Evolutionary conservation across 2,113 vertebrate species (phyloP).

Genomic region (Hippocampus comes): DNA sequence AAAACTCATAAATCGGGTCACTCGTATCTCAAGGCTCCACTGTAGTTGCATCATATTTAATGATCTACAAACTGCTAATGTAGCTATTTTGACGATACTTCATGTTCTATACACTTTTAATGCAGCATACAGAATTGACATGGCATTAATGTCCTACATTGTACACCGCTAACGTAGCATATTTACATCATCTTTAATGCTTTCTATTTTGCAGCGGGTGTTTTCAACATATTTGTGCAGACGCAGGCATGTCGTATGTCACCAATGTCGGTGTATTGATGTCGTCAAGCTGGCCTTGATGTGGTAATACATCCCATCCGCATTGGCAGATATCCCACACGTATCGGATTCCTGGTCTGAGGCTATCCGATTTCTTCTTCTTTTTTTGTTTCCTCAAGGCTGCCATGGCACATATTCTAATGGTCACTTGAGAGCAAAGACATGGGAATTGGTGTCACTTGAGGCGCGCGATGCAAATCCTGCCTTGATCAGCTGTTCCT

Average conservation of each 20-base stretch:
- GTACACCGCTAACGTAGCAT: not conserved
- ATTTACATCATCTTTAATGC: not conserved
- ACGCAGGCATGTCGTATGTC: not conserved
- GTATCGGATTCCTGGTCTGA: not conserved
- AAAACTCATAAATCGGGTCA: not conserved
- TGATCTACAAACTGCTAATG: not conserved
- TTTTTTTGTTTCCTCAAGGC: not conserved
- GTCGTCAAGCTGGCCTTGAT: not conserved
- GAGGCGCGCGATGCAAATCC: not conserved
- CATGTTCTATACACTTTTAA: not conserved
- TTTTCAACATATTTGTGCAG: not conserved
- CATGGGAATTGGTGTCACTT: not conserved
- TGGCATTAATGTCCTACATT: not conserved
- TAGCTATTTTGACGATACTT: not conserved
- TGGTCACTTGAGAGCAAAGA: not conserved
- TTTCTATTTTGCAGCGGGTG: not conserved
- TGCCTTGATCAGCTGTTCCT: conserved; percentile 25
- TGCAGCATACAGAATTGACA: not conserved
- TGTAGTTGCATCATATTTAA: not conserved
- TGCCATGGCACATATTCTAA: not conserved
- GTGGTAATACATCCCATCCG: not conserved
- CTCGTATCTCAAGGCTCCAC: not conserved
- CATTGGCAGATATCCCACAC: not conserved
- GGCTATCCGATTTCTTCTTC: no score
- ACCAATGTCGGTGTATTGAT: not conserved